phyloP scores from a whole-genome alignment of 2,797 vertebrate genomes.

The Adelosebastes latens region DNA sequence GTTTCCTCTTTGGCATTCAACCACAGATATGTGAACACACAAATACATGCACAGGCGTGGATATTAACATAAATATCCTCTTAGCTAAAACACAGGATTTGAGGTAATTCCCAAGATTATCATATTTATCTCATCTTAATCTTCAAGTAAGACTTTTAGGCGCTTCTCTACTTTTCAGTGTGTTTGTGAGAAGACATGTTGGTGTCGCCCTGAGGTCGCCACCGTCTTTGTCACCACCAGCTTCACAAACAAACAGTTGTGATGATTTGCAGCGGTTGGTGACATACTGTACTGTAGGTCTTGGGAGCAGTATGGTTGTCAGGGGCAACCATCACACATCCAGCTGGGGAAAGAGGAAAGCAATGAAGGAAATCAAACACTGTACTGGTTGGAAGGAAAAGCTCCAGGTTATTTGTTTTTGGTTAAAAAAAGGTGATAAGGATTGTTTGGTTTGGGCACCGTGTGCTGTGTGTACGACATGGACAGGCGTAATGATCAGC shows the following conservation, averaged over 20 bases:
- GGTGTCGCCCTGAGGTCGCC: neutral
- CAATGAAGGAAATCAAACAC: neutral
- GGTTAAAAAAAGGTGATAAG: too few relatives aligned
- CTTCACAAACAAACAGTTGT: neutral
- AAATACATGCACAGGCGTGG: neutral
- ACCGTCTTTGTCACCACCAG: constrained; percentile 4
- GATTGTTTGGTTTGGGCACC: too few relatives aligned
- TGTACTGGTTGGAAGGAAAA: neutral
- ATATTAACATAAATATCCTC: constrained; percentile 41
- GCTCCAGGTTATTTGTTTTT: neutral
- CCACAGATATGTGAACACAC: neutral
- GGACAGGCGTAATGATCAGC: too few relatives aligned
- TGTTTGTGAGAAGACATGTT: constrained; percentile 10
- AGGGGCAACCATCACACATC: neutral
- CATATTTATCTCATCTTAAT: constrained; percentile 47
- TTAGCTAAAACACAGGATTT: constrained; percentile 47
- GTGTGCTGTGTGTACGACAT: neutral
- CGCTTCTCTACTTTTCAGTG: neutral
- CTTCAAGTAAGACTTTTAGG: constrained; percentile 41
- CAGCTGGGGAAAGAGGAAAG: neutral
- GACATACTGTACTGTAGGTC: neutral
- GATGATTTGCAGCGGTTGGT: constrained; percentile 8
- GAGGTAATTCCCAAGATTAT: constrained; percentile 42
- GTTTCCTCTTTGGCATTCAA: neutral
- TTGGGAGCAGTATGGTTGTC: neutral